Evolutionary conservation across 2,113 vertebrate species (phyloP), one percentile per base, ranked within the genome.

Genomic region (Syngnathus floridae): DNA sequence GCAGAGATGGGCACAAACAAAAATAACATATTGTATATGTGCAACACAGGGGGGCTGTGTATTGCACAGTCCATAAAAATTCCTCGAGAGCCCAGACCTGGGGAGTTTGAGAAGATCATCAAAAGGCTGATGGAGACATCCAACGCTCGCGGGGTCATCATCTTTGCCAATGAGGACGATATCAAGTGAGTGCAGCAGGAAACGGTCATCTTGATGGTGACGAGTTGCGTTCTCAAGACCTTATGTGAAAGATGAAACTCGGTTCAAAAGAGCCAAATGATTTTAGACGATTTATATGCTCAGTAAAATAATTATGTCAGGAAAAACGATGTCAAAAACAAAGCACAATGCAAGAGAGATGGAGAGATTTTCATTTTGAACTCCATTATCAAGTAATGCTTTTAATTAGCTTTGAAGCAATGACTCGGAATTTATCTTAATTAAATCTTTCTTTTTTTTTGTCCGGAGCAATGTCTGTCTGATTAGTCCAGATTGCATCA

Each of bases 91-190:
- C 94, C 96, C 45, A 93, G 91, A 78, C 77, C 84, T 0, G 93
- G 93, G 2, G 94, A 96, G 85, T 98, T 96, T 36, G 94, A 98
- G 65, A 98, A 98, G 82, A 91, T 97, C 86, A 94, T 98, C 84
- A 93, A 92, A 17, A 91, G 95, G 55, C 90, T 98, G 13, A 91
- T 96, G 91, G 96, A 97, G 87, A 96, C 94, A 38, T 95, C 95
- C 0, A 95, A 95, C 0, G 96, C 96, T 16, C 89, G 96, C 0
- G 95, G 91, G 0, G 88, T 98, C 80, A 93, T 98, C 85, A 95
- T 97, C 84, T 98, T 98, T 0, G 96, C 96, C 63, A 98, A 94
- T 0, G 96, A 98, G 78, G 96, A 98, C 0, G 96, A 98, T 16
- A 97, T 98, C 89, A 95, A 94, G 96, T 98, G 82, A 77, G 90